Conservation (phyloP, 2,888 invertebrate genomes). For the Lasioglossum lativentre region DNA sequence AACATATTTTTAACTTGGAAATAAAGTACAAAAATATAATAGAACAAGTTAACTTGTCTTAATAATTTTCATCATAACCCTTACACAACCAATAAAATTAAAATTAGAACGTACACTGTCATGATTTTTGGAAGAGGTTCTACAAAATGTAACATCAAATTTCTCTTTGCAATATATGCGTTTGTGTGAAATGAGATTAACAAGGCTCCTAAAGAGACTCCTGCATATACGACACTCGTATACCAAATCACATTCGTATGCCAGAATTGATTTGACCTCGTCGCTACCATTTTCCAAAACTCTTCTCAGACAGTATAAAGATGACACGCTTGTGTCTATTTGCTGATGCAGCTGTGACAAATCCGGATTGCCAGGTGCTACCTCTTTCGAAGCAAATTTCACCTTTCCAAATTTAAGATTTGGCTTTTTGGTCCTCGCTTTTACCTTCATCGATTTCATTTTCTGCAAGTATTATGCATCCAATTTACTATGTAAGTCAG, state of each 20-base stretch:
- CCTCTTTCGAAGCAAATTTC: conserved; percentile 58
- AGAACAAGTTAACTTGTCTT: background rate
- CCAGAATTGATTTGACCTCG: conserved; percentile 89
- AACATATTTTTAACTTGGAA: conserved; percentile 26
- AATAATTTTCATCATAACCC: background rate
- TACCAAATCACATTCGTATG: conserved; percentile 94
- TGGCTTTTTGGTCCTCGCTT: conserved; percentile 71
- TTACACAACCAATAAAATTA: background rate
- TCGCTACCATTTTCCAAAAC: conserved; percentile 91
- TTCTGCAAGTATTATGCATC: conserved; percentile 21
- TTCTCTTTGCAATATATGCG: conserved; percentile 91
- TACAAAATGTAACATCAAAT: conserved; percentile 85
- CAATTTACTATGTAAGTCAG: background rate
- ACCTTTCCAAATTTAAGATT: conserved; percentile 65
- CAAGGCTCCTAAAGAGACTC: conserved; percentile 93
- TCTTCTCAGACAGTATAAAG: conserved; percentile 89
- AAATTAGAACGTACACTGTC: conserved; percentile 84
- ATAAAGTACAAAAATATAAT: background rate
- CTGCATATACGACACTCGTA: conserved; percentile 96
- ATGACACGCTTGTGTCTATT: conserved; percentile 89
- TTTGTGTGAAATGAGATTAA: conserved; percentile 96
- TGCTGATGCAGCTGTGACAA: conserved; percentile 87
- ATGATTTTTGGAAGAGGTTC: conserved; percentile 84
- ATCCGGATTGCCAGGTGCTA: conserved; percentile 60
- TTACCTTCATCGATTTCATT: conserved; percentile 71